Evolutionary conservation across 2,797 vertebrate species (phyloP).

Genomic region (Acrossocheilus wenchowensis): DNA sequence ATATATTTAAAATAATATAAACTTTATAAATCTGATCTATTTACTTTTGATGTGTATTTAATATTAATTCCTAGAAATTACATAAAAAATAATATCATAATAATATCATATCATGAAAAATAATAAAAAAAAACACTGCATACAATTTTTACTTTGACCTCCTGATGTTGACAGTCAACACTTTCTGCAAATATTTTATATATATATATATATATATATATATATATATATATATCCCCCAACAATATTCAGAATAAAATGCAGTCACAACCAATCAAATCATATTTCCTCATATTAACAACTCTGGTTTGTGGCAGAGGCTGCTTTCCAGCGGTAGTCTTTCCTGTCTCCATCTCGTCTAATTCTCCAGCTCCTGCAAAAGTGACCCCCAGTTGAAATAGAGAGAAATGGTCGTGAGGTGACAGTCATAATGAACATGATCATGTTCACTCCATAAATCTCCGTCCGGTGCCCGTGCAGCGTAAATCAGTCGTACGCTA

Average conservation of each 20-base stretch:
- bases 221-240: too few relatives aligned
- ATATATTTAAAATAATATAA: background rate
- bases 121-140: background rate
- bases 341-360: conserved; percentile 60
- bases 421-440: conserved; percentile 98
- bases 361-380: conserved; percentile 66
- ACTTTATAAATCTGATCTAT: too few relatives aligned
- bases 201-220: too few relatives aligned
- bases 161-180: too few relatives aligned
- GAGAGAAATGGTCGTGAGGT: conserved; percentile 97
- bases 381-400: conserved; percentile 81
- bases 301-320: background rate
- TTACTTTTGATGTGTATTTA: background rate
- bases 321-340: background rate
- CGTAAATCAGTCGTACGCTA: conserved; percentile 99
- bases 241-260: background rate
- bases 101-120: too few relatives aligned
- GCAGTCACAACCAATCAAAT: background rate
- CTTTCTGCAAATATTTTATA: too few relatives aligned
- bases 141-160: background rate
- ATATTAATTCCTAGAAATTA: background rate
- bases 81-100: background rate
- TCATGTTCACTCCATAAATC: conserved; percentile 89
- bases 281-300: background rate
- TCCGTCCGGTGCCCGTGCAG: conserved; percentile 93